These are phyloP conservation scores for Allolobophora icterica DNA, from an alignment of 2,888 invertebrate genomes.

Conservation along the genomic window DNA sequence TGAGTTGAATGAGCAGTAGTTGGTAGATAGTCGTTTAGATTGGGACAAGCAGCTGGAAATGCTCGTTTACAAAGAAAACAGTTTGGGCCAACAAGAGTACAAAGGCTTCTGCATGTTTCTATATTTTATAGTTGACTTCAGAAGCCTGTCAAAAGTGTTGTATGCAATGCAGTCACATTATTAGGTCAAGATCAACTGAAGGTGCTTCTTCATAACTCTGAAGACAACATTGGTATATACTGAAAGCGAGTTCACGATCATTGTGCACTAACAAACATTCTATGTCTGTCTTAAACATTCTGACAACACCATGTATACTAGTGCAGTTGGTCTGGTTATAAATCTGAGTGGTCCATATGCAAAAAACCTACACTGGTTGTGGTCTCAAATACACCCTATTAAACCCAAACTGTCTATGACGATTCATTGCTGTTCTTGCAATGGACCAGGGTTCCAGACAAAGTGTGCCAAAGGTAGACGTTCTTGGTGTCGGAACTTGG, in stretches of 20 bases:
- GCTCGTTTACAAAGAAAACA: background rate
- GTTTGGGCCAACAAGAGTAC: background rate
- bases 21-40: background rate
- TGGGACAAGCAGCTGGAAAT: background rate
- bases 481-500: constrained; percentile 36
- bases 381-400: background rate
- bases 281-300: constrained; percentile 8
- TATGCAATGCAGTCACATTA: background rate
- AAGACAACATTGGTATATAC: background rate
- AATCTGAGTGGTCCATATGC: background rate
- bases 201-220: background rate
- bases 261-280: background rate
- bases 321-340: background rate
- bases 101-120: background rate
- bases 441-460: constrained; percentile 48
- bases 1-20: background rate
- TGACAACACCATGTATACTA: background rate
- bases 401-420: background rate
- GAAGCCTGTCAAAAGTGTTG: background rate
- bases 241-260: background rate
- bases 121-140: background rate
- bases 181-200: background rate
- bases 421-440: constrained; percentile 42
- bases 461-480: constrained; percentile 49
- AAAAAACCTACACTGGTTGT: background rate